Percentiles rank a stretch among this genome's conserved stretches.
Conservation (phyloP, 2,113 vertebrate genomes). For the Aix galericulata region DNA sequence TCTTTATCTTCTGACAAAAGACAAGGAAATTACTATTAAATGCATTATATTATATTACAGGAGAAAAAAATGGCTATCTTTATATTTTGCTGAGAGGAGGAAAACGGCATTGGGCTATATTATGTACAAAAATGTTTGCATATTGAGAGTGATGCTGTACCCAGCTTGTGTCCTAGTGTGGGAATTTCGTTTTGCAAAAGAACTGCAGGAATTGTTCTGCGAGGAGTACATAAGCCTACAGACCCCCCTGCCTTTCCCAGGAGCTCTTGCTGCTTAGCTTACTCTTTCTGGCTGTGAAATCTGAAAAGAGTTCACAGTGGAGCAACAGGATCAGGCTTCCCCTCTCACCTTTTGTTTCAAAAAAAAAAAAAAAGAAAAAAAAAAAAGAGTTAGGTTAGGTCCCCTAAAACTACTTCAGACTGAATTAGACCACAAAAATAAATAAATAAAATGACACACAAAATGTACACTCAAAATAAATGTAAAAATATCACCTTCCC, state of each 20-base stretch:
- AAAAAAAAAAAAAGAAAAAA: not conserved
- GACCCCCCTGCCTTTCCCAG: conserved; percentile 14
- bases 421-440: not conserved
- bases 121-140: not conserved
- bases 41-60: not conserved
- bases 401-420: not conserved
- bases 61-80: not conserved
- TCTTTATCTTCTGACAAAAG: conserved; percentile 41
- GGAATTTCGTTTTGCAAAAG: not conserved
- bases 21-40: conserved; percentile 41
- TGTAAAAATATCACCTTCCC: not conserved
- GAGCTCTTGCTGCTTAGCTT: conserved; percentile 13
- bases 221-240: not conserved
- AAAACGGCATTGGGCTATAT: not conserved
- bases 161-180: not conserved
- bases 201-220: not conserved
- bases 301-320: conserved; percentile 16
- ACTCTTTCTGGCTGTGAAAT: conserved; percentile 8
- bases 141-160: not conserved
- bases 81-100: not conserved
- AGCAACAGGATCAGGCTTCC: conserved; percentile 27
- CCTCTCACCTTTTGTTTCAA: conserved; percentile 3
- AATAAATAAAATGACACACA: not conserved
- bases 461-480: not conserved
- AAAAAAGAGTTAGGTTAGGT: not conserved